Evolutionary conservation across 2,113 vertebrate species (phyloP).

Genomic region (Scalopus aquaticus): DNA sequence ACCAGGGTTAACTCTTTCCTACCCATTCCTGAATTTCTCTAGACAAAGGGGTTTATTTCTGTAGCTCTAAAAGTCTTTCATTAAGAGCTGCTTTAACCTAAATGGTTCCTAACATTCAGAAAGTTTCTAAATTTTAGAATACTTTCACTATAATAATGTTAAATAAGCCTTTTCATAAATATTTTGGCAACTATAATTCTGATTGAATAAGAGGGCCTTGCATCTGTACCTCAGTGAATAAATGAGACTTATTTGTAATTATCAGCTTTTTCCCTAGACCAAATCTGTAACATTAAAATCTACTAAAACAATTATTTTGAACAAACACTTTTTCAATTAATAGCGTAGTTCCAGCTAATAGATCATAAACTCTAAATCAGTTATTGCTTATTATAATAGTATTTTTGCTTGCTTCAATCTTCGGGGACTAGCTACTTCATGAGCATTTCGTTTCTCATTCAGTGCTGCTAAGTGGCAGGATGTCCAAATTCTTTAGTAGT

Average conservation of each 20-base stretch:
- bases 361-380: constrained; percentile 6
- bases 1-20: background rate
- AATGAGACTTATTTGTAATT: background rate
- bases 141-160: background rate
- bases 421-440: background rate
- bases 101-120: background rate
- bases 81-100: background rate
- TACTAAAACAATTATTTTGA: constrained; percentile 3
- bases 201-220: background rate
- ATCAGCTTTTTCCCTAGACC: background rate
- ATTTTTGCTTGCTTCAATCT: background rate
- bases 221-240: background rate
- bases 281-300: background rate
- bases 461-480: background rate
- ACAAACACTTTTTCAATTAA: background rate
- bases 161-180: background rate
- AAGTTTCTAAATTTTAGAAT: background rate
- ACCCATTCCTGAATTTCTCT: background rate
- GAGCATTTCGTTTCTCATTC: background rate
- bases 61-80: background rate
- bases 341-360: background rate
- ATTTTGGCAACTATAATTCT: background rate
- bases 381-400: background rate
- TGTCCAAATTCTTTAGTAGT: background rate
- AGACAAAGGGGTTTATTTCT: background rate